Conservation (phyloP, 2,888 invertebrate species). For the Polyploca ridens region DNA sequence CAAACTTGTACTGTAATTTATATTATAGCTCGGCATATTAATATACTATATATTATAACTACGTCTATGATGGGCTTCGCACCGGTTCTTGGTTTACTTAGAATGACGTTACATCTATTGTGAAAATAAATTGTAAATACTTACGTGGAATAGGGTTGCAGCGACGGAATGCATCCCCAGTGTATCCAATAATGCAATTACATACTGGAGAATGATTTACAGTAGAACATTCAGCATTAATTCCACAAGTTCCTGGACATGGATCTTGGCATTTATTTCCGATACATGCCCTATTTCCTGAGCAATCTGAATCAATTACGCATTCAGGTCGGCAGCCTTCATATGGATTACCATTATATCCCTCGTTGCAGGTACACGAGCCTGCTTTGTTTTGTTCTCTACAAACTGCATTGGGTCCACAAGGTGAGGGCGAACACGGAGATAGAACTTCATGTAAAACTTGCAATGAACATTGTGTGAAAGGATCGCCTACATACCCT, state of each 20-base stretch:
- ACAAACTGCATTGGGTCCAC: slow-evolving; percentile 89
- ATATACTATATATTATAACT: too few species aligned
- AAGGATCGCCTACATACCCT: slow-evolving; percentile 87
- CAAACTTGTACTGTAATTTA: too few species aligned
- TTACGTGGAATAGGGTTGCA: slow-evolving; percentile 74
- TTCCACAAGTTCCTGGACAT: slow-evolving; percentile 90
- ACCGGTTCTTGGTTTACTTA: too few species aligned
- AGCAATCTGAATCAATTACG: slow-evolving; percentile 88
- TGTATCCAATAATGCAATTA: slow-evolving; percentile 86
- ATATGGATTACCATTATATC: slow-evolving; percentile 90
- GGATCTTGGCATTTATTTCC: slow-evolving; percentile 90
- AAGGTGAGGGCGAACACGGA: slow-evolving; percentile 89
- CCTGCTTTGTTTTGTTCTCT: slow-evolving; percentile 88
- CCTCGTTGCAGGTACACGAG: slow-evolving; percentile 88
- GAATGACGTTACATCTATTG: too few species aligned
- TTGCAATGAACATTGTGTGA: slow-evolving; percentile 82
- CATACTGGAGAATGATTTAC: slow-evolving; percentile 89
- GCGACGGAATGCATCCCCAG: slow-evolving; percentile 85
- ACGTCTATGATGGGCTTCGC: too few species aligned
- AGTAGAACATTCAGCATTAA: slow-evolving; percentile 89
- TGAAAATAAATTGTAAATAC: slow-evolving; percentile 34
- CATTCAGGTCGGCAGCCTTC: slow-evolving; percentile 92
- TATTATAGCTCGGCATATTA: too few species aligned
- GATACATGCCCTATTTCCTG: slow-evolving; percentile 89
- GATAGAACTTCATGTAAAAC: slow-evolving; percentile 78